These are phyloP conservation scores for Poeciliopsis occidentalis DNA, from an alignment of 2,113 vertebrate genomes.

Conservation along the genomic window DNA sequence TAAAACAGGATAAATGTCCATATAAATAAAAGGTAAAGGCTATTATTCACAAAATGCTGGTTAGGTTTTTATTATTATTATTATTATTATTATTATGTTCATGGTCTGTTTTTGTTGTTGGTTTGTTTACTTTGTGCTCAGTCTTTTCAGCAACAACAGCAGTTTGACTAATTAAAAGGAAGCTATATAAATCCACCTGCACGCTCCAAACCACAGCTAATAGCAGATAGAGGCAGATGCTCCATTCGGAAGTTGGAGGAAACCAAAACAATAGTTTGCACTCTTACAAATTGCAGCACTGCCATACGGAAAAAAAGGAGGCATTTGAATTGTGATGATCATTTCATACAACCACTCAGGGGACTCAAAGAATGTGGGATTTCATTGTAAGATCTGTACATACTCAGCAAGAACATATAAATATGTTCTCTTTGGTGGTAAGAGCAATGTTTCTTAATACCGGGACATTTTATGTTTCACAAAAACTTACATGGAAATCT, in stretches of 20 bases:
- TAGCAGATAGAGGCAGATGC: conserved; percentile 5
- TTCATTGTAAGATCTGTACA: not conserved
- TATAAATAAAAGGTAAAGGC: not conserved
- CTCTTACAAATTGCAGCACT: not conserved
- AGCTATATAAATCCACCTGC: conserved; percentile 5
- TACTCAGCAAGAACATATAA: not conserved
- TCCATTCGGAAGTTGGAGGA: not conserved
- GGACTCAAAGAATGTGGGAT: too few relatives aligned
- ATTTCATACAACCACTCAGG: not conserved
- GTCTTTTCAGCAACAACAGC: not conserved
- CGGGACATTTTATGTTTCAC: not conserved
- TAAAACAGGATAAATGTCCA: not conserved
- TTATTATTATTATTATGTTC: not conserved
- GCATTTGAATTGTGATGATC: not conserved
- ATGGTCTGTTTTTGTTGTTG: not conserved
- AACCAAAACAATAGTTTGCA: not conserved
- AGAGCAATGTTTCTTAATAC: not conserved
- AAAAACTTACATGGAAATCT: too few relatives aligned
- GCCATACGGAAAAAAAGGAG: not conserved
- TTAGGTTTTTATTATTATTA: not conserved
- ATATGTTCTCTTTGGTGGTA: not conserved
- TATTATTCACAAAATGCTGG: not conserved
- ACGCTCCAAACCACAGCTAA: conserved; percentile 1
- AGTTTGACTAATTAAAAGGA: not conserved
- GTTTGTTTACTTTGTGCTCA: not conserved